phyloP scores from a whole-genome alignment of 2,888 invertebrate species.

The Dichetophora obliterata region DNA sequence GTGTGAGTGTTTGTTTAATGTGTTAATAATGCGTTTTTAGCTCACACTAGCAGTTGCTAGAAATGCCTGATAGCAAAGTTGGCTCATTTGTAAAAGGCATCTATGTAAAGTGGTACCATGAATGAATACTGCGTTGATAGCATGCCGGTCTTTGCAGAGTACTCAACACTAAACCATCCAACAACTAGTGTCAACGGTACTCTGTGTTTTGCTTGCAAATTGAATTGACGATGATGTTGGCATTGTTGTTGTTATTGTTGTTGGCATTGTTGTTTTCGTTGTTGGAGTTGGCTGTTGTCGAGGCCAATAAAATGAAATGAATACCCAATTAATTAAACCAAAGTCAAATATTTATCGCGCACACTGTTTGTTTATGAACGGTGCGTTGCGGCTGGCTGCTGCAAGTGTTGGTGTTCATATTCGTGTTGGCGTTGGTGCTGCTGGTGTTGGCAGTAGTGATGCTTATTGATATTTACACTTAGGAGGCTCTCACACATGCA shows the following conservation, averaged over 20 bases:
- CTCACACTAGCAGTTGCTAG: conserved; percentile 4
- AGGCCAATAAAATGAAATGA: conserved; percentile 27
- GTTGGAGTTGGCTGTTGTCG: not conserved
- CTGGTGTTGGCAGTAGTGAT: conserved; percentile 9
- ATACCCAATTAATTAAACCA: conserved; percentile 32
- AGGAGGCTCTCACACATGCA: not conserved
- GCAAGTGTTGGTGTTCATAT: not conserved
- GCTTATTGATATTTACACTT: conserved; percentile 13
- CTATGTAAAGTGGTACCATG: not conserved
- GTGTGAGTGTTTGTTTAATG: conserved; percentile 1
- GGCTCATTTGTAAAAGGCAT: not conserved
- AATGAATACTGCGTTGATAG: not conserved
- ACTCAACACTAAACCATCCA: not conserved
- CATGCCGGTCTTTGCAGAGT: not conserved
- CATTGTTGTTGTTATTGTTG: conserved; percentile 14
- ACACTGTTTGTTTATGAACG: conserved; percentile 18
- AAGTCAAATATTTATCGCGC: conserved; percentile 34
- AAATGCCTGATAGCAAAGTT: not conserved
- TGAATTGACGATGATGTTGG: conserved; percentile 12
- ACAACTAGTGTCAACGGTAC: not conserved
- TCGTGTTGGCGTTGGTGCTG: not conserved
- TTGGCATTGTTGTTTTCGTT: not conserved
- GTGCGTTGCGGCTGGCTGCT: no score
- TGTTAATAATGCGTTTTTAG: conserved; percentile 20
- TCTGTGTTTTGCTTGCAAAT: not conserved